Evolutionary conservation across 2,797 vertebrate genomes (phyloP), one percentile per base, ranked within the genome.

Genomic region (Periophthalmus magnuspinnatus): DNA sequence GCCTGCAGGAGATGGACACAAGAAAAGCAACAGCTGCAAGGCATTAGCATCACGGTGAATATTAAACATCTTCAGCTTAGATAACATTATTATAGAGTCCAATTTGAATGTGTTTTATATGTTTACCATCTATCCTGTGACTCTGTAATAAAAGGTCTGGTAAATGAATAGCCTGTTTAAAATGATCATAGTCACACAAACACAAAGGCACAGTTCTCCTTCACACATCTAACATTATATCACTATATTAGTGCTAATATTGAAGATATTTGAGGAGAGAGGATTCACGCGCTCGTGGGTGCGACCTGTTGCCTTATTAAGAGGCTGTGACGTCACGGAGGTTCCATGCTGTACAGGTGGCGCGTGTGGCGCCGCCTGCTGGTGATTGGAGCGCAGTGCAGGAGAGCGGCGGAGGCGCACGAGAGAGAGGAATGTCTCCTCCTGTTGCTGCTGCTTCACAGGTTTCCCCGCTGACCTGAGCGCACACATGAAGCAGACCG

Each of bases 381-480:
- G 92, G 90, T 58, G 63, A 52, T 7, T 16, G 11, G 21, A 1
- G 10, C 16, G 65, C 36, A 45, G 13, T 65, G 13, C 66, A n/a
- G 61, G 1, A 72, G 79, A 70, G 60, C 17, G 5, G 65, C 16
- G 67, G 52, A 68, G 57, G 71, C 68, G 71, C 68, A 41, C 73
- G 6, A 13, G 81, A 85, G 70, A 69, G 17, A 82, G 85, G 80
- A 82, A 45, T 16, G 41, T 83, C 82, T 81, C 81, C 88, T 88
- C 84, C 88, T 81, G 89, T 86, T 81, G 86, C 84, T 81, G 85
- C 81, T 22, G 59, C 10, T 21, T 21, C 81, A 80, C 88, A 79
- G 82, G 86, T 76, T 82, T 84, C 47, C 77, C 85, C 66, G 76
- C 82, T 88, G 87, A 89, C 89, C 88, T 88, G 84, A n/a, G 89